Percentiles rank a stretch among this genome's conserved stretches.
These are phyloP conservation scores for Kuschelorhynchus macadamiae DNA, from an alignment of 2,888 invertebrate species.

Conservation along the genomic window DNA sequence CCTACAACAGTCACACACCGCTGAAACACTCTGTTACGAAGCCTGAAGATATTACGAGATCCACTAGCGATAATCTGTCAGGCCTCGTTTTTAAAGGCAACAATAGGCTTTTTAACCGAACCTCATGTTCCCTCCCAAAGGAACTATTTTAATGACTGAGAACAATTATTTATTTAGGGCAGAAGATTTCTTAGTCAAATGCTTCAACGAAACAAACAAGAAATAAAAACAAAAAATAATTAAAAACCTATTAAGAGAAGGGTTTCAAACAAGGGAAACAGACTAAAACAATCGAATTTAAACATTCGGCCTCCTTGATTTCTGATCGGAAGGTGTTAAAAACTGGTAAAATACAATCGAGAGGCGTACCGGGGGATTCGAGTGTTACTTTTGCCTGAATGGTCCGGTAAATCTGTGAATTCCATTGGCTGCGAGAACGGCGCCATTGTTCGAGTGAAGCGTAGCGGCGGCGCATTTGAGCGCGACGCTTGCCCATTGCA, in stretches of 20 bases:
- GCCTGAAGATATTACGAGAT: constrained; percentile 39
- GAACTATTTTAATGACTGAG: neutral
- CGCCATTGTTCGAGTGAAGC: constrained; percentile 70
- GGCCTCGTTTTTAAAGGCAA: constrained; percentile 14
- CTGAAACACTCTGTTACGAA: constrained; percentile 12
- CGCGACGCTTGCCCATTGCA: constrained; percentile 55
- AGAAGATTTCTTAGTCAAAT: too few species aligned
- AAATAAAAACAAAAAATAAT: neutral
- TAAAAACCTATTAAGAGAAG: neutral
- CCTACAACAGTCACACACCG: constrained; percentile 46
- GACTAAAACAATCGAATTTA: constrained; percentile 16
- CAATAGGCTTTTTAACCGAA: constrained; percentile 12
- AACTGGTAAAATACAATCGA: constrained; percentile 53
- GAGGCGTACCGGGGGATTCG: constrained; percentile 61
- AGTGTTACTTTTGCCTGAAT: constrained; percentile 64
- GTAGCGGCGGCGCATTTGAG: constrained; percentile 67
- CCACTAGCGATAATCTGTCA: constrained; percentile 35
- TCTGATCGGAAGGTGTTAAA: constrained; percentile 45
- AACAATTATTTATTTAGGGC: neutral
- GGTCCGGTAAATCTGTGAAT: constrained; percentile 59
- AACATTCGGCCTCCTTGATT: constrained; percentile 25
- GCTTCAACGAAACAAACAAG: too few species aligned
- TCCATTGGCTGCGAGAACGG: constrained; percentile 64
- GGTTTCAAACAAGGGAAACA: neutral
- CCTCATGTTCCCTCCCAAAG: neutral